Evolutionary conservation across 2,888 invertebrate genomes (phyloP), one percentile per base, ranked within the genome.

Genomic region (Ectemnius lituratus): DNA sequence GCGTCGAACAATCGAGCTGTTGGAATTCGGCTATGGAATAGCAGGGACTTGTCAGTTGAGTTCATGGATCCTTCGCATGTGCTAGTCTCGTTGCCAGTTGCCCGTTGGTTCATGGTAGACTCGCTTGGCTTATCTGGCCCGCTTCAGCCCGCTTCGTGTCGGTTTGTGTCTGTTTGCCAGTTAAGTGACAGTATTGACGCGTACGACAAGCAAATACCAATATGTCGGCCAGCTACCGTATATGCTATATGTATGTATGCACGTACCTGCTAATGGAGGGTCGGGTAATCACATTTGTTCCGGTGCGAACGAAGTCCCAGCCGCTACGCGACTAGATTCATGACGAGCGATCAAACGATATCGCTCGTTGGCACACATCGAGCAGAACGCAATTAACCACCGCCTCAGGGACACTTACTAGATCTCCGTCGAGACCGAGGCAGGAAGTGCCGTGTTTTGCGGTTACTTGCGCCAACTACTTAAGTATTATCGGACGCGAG

Each of bases 101-200:
- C 47, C 13, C 47, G 47, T 47, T 47, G 2, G n/a, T 5, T 47
- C 47, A 52, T 16, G 52, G 14, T 52, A 14, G 52, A 52, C 16
- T 52, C 52, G 5, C 52, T 13, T 13, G 52, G 52, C 52, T 52
- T 52, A 14, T 66, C 75, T 71, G 8, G 37, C 37, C 5, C 82
- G 75, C 73, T 81, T 82, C 81, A 75, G 73, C 74, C 78, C 75
- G 82, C 80, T 66, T 75, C 70, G 66, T 69, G 72, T 76, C 80
- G 78, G 80, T 80, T 52, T 87, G 86, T 85, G 79, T 80, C 16
- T 87, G 86, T 86, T 86, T 84, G 83, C 82, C 79, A 79, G 83
- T 81, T 81, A 84, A 83, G 80, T 84, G 85, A 79, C 82, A 78
- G 79, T 82, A 84, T 83, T 81, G 85, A 84, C 80, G 85, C 80